Base-by-base conservation (phyloP, 2,113 vertebrate genomes). In the Micronycteris hirsuta region DNA sequence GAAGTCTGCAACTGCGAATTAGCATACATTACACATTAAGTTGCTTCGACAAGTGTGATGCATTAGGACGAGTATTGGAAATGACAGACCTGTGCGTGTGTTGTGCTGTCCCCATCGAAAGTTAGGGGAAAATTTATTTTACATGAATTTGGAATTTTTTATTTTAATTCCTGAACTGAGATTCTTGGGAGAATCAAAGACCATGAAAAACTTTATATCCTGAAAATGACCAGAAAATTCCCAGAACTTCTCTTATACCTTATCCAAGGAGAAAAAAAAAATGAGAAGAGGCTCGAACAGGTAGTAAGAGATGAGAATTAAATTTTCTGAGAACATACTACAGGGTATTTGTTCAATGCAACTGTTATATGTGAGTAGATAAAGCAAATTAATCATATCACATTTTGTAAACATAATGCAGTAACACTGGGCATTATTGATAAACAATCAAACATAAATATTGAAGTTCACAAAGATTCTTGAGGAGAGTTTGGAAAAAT, bases 401-500 rank as follows among this genome's bases (percentile, higher is more conserved):
- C 14, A 74, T 78, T 78, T 65, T 43, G 47, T 56, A 81, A 49
- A 78, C 4, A 74, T 20, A 45, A 15, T n/a, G 33, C 3, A 43
- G 17, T 52, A n/a, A 13, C 15, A n/a, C 38, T 73, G 22, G 49
- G 7, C 45, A 91, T n/a, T 77, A 47, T 47, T 38, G 82, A 88
- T 49, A 78, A 49, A 28, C 36, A 81, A 82, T 43, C 15, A 93
- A 86, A 86, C 7, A 7, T 38, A 86, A 54, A 10, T 33, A 6
- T 61, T 86, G 22, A 81, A 78, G 52, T 89, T 86, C 67, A 73
- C 36, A 86, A 54, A n/a, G 67, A 65, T 28, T 67, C 70, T 86
- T 56, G 41, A 43, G 11, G 10, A 47, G 41, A 61, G 12, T n/a
- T 16, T 33, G 38, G 16, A 89, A 86, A 14, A 83, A 70, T 71